Evolutionary conservation across 2,888 invertebrate species (phyloP), one percentile per base, ranked within the genome.

Genomic region (Nowickia ferox): DNA sequence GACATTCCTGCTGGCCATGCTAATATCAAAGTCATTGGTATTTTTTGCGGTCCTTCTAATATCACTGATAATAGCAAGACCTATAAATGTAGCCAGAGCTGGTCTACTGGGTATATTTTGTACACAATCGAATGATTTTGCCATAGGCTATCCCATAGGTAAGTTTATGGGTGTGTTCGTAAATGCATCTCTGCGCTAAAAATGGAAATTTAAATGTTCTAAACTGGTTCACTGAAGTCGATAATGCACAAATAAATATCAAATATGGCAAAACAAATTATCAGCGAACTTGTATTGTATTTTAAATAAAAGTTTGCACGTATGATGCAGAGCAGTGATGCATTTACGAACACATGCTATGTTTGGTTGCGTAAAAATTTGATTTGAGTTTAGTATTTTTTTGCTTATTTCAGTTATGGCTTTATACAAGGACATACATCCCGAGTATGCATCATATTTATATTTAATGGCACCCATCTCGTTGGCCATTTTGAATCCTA

Each of bases 101-200:
- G 98, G 98, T 15, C 94, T 99, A 82, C 97, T 97, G 94, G 97
- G 97, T 19, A 98, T 99, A 90, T 98, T 98, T 92, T 96, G 97
- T 89, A 98, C 98, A 0, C 98, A 98, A 92, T 98, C 98, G 92
- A 99, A 99, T 94, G 99, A 99, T 93, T 98, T 99, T 93, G 98
- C 99, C 22, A 95, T 99, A 89, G 98, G 98, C 86, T 98, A 96
- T 93, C 98, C 99, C 9, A 98, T 98, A 89, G 96, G 98, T 92
- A 87, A 89, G 87, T 75, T 59, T 5, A 44, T n/a, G n/a, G n/a
- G n/a, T n/a, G n/a, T n/a, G n/a, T n/a, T n/a, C n/a, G n/a, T n/a
- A n/a, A n/a, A n/a, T n/a, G n/a, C n/a, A n/a, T n/a, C n/a, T n/a
- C n/a, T n/a, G n/a, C n/a, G n/a, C n/a, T n/a, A n/a, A n/a, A n/a